Conservation (phyloP, 2,888 invertebrate species). For the Drosophila mimetica region DNA sequence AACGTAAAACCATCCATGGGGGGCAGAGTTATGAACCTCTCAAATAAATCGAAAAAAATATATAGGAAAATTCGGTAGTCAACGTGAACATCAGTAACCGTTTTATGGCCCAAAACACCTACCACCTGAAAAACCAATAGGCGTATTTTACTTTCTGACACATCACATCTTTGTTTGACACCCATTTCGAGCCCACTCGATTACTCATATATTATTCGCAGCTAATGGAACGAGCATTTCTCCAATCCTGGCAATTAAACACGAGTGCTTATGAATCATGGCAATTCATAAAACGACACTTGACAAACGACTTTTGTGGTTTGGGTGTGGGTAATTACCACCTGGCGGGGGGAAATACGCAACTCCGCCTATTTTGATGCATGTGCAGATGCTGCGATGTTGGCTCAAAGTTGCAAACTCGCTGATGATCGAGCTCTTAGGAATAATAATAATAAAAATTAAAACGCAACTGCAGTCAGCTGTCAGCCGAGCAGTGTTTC, state of each 20-base stretch:
- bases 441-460: constrained; percentile 43
- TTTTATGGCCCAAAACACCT: constrained; percentile 4
- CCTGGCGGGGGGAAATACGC: constrained; percentile 19
- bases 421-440: constrained; percentile 19
- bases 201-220: constrained; percentile 25
- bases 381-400: constrained; percentile 8
- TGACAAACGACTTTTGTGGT: constrained; percentile 8
- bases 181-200: constrained; percentile 15
- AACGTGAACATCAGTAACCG: constrained; percentile 19
- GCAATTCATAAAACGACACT: constrained; percentile 23
- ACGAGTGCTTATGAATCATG: constrained; percentile 28
- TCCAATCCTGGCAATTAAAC: constrained; percentile 26
- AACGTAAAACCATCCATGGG: no score
- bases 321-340: constrained; percentile 20
- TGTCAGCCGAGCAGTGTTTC: constrained; percentile 46
- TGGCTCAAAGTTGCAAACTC: constrained; percentile 17
- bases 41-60: background rate
- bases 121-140: constrained; percentile 15
- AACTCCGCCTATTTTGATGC: constrained; percentile 10
- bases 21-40: background rate
- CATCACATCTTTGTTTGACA: constrained; percentile 8
- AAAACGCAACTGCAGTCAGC: constrained; percentile 52
- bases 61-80: constrained; percentile 12
- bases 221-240: constrained; percentile 31
- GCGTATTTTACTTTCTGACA: constrained; percentile 15